A percentile compares a stretch with the other conserved stretches of the same genome.
Conservation (phyloP, 2,797 vertebrate species). For the Gymnoscopelus braueri region DNA sequence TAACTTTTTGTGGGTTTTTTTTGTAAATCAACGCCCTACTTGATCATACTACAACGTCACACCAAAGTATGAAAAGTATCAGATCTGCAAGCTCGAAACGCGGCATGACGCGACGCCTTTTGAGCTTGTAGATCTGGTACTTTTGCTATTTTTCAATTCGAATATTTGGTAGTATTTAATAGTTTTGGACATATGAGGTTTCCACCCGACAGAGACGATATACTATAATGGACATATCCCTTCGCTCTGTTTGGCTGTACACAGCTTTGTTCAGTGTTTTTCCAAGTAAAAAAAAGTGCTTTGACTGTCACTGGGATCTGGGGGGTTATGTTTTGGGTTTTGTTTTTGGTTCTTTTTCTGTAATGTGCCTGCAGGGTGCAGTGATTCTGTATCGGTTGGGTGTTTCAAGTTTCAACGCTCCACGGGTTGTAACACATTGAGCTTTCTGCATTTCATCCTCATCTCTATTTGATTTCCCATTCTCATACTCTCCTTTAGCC, state of each 20-base stretch:
- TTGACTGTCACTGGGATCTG: constrained; percentile 48
- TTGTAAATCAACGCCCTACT: too few relatives aligned
- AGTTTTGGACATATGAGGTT: too few relatives aligned
- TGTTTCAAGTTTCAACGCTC: constrained; percentile 69
- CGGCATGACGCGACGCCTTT: too few relatives aligned
- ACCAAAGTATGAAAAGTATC: too few relatives aligned
- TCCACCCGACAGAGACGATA: too few relatives aligned
- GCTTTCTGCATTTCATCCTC: constrained; percentile 51
- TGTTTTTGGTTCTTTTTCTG: constrained; percentile 29
- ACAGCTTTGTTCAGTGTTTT: constrained; percentile 75
- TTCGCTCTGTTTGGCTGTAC: constrained; percentile 68
- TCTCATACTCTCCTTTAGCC: constrained; percentile 40
- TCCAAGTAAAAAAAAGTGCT: constrained; percentile 48
- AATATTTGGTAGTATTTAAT: too few relatives aligned
- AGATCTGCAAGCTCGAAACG: too few relatives aligned
- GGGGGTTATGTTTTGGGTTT: constrained; percentile 40
- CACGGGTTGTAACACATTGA: constrained; percentile 60
- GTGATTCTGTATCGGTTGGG: constrained; percentile 69
- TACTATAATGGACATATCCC: constrained; percentile 43
- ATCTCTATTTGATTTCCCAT: constrained; percentile 68
- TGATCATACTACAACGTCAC: too few relatives aligned
- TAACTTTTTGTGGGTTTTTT: too few relatives aligned
- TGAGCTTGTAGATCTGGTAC: too few relatives aligned
- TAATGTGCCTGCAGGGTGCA: constrained; percentile 58
- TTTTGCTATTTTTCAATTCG: too few relatives aligned